A percentile compares a stretch with the other conserved stretches of the same genome.
phyloP scores from a whole-genome alignment of 2,888 invertebrate genomes.

The Cephus spinipes region DNA sequence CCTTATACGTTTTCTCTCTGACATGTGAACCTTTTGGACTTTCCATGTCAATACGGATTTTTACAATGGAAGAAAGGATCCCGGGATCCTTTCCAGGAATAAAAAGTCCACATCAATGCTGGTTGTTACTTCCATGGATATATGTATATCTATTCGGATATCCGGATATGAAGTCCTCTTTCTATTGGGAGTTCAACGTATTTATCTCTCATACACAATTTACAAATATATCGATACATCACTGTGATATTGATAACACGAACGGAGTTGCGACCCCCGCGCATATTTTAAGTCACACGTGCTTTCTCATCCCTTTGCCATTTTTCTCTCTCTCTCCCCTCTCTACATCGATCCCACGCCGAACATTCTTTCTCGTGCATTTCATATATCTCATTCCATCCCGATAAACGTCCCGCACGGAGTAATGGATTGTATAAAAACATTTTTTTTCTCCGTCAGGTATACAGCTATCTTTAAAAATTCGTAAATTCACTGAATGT shows the following conservation, averaged over 20 bases:
- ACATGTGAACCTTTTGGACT: not conserved
- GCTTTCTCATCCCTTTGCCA: not conserved
- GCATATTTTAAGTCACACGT: conserved; percentile 10
- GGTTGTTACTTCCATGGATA: not conserved
- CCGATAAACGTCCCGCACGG: not conserved
- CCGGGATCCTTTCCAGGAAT: not conserved
- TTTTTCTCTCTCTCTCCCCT: not conserved
- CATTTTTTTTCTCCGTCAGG: not conserved
- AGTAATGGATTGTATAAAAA: not conserved
- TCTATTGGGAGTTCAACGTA: not conserved
- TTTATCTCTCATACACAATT: conserved; percentile 19
- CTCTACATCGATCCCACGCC: not conserved
- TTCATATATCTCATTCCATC: not conserved
- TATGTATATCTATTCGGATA: not conserved
- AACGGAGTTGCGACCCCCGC: not conserved
- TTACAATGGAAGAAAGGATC: not conserved
- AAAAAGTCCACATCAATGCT: not conserved
- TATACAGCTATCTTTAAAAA: not conserved
- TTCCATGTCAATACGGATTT: not conserved
- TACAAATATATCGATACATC: conserved; percentile 16
- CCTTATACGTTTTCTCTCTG: not conserved
- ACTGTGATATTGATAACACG: not conserved
- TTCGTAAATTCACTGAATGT: not conserved
- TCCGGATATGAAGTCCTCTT: not conserved
- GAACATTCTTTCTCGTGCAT: not conserved